phyloP scores from a whole-genome alignment of 2,797 vertebrate genomes.

The Petrocephalus schoutedeni region DNA sequence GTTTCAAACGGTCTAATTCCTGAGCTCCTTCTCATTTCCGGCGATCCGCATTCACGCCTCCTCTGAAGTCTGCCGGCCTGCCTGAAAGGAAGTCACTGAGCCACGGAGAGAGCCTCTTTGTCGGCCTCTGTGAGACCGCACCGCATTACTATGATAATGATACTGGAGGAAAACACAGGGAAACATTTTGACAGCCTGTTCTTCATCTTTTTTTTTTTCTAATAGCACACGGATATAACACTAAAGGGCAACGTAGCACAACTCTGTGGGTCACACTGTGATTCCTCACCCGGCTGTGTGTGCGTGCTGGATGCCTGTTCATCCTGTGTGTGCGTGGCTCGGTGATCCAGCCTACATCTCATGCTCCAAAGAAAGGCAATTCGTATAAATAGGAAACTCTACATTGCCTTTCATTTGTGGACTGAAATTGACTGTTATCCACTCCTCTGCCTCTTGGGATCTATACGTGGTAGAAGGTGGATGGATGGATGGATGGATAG shows the following conservation, averaged over 20 bases:
- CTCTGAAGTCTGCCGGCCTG: background rate
- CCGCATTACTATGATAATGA: background rate
- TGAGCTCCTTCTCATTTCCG: background rate
- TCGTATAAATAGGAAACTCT: background rate
- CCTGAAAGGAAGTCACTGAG: background rate
- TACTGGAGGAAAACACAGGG: background rate
- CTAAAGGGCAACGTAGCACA: background rate
- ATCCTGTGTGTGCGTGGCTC: background rate
- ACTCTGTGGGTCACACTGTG: background rate
- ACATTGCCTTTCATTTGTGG: background rate
- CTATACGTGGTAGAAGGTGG: background rate
- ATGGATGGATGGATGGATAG: background rate
- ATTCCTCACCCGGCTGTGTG: background rate
- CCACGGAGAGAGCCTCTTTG: background rate
- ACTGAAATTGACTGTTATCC: background rate
- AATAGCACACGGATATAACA: background rate
- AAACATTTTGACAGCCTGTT: background rate
- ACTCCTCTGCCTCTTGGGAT: background rate
- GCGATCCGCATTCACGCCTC: background rate
- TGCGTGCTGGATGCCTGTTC: background rate
- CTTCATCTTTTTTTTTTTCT: background rate
- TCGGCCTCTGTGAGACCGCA: background rate
- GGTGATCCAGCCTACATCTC: background rate
- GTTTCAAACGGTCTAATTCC: slow-evolving; percentile 1
- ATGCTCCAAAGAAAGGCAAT: background rate